Evolutionary conservation across 2,888 invertebrate genomes (phyloP).

Genomic region (Marronus borbonicus): DNA sequence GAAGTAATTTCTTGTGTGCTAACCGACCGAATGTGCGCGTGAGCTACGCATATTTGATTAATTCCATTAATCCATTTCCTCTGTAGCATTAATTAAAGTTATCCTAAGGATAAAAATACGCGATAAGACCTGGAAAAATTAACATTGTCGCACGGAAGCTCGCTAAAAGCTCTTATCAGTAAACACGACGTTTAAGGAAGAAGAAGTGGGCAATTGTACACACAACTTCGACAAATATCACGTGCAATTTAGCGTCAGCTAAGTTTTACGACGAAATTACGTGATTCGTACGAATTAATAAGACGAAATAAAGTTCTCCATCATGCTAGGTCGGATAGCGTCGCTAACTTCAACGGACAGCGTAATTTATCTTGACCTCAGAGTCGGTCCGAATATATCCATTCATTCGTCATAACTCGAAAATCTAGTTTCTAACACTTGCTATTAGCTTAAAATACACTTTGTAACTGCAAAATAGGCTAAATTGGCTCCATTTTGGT

Average conservation of each 20-base stretch:
- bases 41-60: neutral
- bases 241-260: conserved; percentile 27
- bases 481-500: no score
- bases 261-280: conserved; percentile 34
- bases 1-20: no score
- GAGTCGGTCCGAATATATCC: conserved; percentile 12
- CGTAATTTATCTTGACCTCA: conserved; percentile 11
- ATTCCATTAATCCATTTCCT: neutral
- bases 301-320: conserved; percentile 19
- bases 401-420: conserved; percentile 14
- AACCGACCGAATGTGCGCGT: no score
- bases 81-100: neutral
- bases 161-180: conserved; percentile 6
- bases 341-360: conserved; percentile 11
- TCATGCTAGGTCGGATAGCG: neutral
- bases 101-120: neutral
- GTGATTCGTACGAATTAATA: conserved; percentile 34
- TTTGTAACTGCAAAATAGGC: no score
- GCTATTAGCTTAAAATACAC: no score
- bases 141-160: neutral
- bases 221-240: conserved; percentile 27
- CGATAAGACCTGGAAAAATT: conserved; percentile 3
- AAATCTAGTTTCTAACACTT: neutral
- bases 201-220: conserved; percentile 15
- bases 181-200: neutral